Evolutionary conservation across 2,113 vertebrate species (phyloP).

Genomic region (Lepus europaeus): DNA sequence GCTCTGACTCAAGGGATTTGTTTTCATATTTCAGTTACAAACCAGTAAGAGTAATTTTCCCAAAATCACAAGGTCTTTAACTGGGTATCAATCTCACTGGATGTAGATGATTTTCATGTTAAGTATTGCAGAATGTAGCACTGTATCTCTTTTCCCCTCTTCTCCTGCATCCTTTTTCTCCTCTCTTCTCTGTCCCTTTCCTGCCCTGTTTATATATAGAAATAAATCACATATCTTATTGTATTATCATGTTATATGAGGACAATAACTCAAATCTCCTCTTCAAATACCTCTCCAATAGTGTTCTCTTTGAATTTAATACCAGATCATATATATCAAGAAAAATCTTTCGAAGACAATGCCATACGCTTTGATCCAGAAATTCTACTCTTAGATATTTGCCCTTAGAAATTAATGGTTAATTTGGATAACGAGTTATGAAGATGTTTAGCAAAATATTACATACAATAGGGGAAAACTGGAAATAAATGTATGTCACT

Average conservation of each 20-base stretch:
- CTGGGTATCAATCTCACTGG: background rate
- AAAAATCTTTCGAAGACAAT: slow-evolving; percentile 6
- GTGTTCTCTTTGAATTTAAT: slow-evolving; percentile 11
- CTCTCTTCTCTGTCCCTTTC: background rate
- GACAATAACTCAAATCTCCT: background rate
- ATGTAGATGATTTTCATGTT: slow-evolving; percentile 3
- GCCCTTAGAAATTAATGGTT: background rate
- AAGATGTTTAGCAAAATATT: background rate
- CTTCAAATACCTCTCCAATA: background rate
- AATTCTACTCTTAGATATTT: background rate
- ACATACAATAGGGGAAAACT: background rate
- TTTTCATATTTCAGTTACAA: background rate
- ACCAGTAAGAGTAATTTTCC: background rate
- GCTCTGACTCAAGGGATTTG: background rate
- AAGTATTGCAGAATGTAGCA: background rate
- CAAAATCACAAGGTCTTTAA: background rate
- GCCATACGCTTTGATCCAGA: background rate
- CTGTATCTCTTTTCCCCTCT: too few relatives aligned
- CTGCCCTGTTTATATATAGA: background rate
- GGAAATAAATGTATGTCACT: background rate
- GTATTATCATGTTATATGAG: background rate
- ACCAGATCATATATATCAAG: background rate
- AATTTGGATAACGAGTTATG: slow-evolving; percentile 35
- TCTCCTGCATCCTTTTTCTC: too few relatives aligned
- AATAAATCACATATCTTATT: background rate